Conservation (phyloP, 1,140 invertebrate species). For the Drosophila kepulauana region DNA sequence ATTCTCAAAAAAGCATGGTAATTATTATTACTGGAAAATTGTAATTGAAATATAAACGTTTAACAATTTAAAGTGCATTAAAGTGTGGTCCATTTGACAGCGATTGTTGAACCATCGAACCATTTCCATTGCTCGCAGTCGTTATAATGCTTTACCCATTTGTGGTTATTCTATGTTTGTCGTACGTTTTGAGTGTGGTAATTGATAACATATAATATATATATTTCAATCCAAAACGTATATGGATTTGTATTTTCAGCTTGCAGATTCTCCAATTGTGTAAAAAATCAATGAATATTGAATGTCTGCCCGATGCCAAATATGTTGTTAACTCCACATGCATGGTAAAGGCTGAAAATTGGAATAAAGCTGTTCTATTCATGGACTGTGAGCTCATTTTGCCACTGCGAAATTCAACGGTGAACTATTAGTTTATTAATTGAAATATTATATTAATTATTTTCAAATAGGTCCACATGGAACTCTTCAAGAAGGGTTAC, state of each 20-base stretch:
- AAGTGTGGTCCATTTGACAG: too few relatives aligned
- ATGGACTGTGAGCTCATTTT: slow-evolving; percentile 38
- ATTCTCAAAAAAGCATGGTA: too few relatives aligned
- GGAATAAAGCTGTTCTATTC: slow-evolving; percentile 32
- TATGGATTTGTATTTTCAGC: slow-evolving; percentile 5
- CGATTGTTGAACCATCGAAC: too few relatives aligned
- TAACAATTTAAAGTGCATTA: too few relatives aligned
- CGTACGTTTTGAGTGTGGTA: not conserved
- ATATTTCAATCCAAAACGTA: not conserved
- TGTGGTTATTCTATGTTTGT: too few relatives aligned
- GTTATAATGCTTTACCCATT: too few relatives aligned
- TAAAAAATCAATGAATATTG: slow-evolving; percentile 40
- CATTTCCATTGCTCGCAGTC: too few relatives aligned
- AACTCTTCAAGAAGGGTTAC: slow-evolving; percentile 39
- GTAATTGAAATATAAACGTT: too few relatives aligned
- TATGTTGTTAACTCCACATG: slow-evolving; percentile 19
- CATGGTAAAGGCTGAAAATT: slow-evolving; percentile 33
- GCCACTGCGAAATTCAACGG: slow-evolving; percentile 38
- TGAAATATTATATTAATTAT: not conserved
- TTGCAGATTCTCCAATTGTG: not conserved
- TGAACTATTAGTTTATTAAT: not conserved
- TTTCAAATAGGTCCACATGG: not conserved
- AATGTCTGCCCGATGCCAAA: slow-evolving; percentile 18
- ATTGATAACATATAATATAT: too few relatives aligned
- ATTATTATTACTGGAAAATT: too few relatives aligned